Evolutionary conservation across 2,888 invertebrate genomes (phyloP).

Genomic region (Cepaea hortensis): DNA sequence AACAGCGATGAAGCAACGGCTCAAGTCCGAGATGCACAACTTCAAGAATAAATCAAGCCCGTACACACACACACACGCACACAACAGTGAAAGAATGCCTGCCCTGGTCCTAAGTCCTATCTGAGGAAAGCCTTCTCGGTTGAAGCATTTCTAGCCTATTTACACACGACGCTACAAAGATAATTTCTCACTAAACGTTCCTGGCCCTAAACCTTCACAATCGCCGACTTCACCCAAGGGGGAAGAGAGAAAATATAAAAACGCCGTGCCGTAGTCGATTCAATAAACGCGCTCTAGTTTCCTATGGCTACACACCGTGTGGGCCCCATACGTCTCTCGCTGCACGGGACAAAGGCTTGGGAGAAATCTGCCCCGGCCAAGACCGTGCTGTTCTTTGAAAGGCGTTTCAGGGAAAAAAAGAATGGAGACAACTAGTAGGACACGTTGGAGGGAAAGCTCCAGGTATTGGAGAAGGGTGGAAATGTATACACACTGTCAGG

Average conservation of each 20-base stretch:
- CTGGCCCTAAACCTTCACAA: slow-evolving; percentile 37
- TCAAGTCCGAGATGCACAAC: too few species aligned
- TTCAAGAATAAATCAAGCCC: slow-evolving; percentile 8
- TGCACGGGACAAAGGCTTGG: not conserved
- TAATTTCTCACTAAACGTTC: slow-evolving; percentile 44
- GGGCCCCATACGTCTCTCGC: too few species aligned
- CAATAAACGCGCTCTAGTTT: slow-evolving; percentile 21
- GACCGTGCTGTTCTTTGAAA: not conserved
- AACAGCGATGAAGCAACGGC: not conserved
- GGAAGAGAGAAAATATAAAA: not conserved
- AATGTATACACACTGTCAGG: not conserved
- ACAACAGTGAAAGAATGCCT: slow-evolving; percentile 38
- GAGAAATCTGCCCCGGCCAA: not conserved
- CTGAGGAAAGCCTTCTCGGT: slow-evolving; percentile 14
- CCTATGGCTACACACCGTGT: not conserved
- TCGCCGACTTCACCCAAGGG: slow-evolving; percentile 36
- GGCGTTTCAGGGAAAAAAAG: not conserved
- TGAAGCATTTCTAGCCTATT: slow-evolving; percentile 31
- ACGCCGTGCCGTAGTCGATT: slow-evolving; percentile 15
- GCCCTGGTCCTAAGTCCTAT: slow-evolving; percentile 27
- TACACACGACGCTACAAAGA: slow-evolving; percentile 40
- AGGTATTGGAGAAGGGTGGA: not conserved
- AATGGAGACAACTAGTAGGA: too few species aligned
- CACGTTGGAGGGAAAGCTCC: not conserved
- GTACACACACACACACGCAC: slow-evolving; percentile 12